These are phyloP conservation scores for Carollia perspicillata DNA, from an alignment of 2,113 vertebrate species.

Conservation along the genomic window DNA sequence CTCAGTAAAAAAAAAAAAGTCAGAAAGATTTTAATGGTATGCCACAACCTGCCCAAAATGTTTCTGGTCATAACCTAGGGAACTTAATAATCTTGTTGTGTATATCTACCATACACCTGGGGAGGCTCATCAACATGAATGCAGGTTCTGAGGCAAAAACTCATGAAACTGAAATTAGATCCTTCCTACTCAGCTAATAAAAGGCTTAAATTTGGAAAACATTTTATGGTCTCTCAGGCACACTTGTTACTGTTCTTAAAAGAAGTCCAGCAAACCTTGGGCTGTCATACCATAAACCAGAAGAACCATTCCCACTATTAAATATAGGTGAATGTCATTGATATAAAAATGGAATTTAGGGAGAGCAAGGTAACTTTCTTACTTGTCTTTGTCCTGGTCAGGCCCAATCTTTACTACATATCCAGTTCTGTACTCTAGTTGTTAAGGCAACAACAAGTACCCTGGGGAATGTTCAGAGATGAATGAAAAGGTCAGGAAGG, in stretches of 20 bases:
- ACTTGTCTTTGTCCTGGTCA: not conserved
- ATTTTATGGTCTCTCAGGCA: not conserved
- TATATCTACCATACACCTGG: not conserved
- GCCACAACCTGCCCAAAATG: not conserved
- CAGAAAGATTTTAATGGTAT: not conserved
- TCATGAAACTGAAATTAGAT: not conserved
- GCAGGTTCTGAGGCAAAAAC: not conserved
- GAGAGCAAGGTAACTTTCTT: not conserved
- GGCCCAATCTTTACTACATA: not conserved
- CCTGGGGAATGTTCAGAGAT: not conserved
- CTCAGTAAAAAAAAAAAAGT: not conserved
- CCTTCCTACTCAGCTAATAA: not conserved
- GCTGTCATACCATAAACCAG: not conserved
- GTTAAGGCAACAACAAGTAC: not conserved
- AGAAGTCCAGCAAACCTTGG: not conserved
- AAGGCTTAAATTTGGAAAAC: not conserved
- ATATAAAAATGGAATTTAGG: not conserved
- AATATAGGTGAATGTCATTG: not conserved
- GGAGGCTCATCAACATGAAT: not conserved
- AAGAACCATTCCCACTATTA: not conserved
- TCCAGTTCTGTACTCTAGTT: not conserved
- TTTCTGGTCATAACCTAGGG: not conserved
- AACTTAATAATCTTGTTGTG: not conserved
- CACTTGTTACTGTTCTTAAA: not conserved
- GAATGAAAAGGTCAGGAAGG: not conserved